phyloP scores from a whole-genome alignment of 2,113 vertebrate genomes.

The Excalfactoria chinensis region DNA sequence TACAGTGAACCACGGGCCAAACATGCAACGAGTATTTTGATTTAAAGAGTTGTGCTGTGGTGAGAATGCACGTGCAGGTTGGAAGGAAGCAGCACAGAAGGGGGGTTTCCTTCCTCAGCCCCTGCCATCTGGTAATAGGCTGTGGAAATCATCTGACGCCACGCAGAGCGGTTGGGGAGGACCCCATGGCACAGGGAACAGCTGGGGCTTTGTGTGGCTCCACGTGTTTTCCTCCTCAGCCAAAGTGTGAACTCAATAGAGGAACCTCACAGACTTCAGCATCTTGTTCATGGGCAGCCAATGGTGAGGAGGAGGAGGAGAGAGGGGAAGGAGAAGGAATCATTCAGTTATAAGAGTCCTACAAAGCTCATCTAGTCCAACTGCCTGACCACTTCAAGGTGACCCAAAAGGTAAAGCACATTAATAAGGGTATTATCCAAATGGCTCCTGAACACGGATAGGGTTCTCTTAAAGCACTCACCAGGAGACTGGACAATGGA shows the following conservation, averaged over 20 bases:
- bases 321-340: too few relatives aligned
- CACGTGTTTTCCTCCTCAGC: accelerated
- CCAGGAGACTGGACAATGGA: not conserved
- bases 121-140: not conserved
- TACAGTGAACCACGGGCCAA: not conserved
- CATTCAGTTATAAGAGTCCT: not conserved
- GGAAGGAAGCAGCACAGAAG: not conserved
- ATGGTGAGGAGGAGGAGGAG: not conserved
- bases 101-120: not conserved
- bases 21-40: not conserved
- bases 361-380: not conserved
- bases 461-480: not conserved
- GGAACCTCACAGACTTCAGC: not conserved
- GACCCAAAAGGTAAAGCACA: not conserved
- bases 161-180: not conserved
- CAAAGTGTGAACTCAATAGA: not conserved
- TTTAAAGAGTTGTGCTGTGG: not conserved
- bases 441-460: not conserved
- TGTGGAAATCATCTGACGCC: accelerated
- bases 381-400: not conserved
- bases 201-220: accelerated
- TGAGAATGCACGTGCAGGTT: not conserved
- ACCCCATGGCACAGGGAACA: not conserved
- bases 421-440: not conserved
- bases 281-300: accelerated